Evolutionary conservation across 2,797 vertebrate species (phyloP).

Genomic region (Merluccius polli): DNA sequence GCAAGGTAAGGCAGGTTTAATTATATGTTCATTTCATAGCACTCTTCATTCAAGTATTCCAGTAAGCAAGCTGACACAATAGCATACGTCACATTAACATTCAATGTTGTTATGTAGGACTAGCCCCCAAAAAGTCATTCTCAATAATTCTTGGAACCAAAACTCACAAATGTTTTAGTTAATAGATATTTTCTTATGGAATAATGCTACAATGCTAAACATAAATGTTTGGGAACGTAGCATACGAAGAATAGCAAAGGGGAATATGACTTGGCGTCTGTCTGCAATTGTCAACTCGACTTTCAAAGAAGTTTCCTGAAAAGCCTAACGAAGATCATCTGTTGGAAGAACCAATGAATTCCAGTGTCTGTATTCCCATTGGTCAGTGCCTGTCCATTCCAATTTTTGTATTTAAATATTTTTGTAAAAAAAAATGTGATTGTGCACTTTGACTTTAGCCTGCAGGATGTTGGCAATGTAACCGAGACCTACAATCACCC

Average conservation of each 20-base stretch:
- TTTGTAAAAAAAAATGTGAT: slow-evolving; percentile 18
- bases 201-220: not conserved
- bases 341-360: not conserved
- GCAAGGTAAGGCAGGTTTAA: too few relatives aligned
- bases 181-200: not conserved
- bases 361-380: not conserved
- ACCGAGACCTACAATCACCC: slow-evolving; percentile 27
- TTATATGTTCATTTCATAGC: not conserved
- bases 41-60: too few relatives aligned
- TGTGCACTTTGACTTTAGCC: slow-evolving; percentile 49
- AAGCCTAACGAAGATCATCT: not conserved
- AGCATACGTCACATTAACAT: not conserved
- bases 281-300: not conserved
- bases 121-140: not conserved
- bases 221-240: not conserved
- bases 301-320: not conserved
- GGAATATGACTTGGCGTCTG: not conserved
- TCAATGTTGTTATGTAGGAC: not conserved
- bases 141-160: not conserved
- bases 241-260: not conserved
- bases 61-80: not conserved
- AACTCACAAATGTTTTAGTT: not conserved
- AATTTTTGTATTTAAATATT: not conserved
- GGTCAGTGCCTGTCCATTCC: not conserved
- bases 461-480: slow-evolving; percentile 46